Evolutionary conservation across 30 jellyfish, hydroid and myxozoan species (phyloP).

Genomic region (Chironex yamaguchii): DNA sequence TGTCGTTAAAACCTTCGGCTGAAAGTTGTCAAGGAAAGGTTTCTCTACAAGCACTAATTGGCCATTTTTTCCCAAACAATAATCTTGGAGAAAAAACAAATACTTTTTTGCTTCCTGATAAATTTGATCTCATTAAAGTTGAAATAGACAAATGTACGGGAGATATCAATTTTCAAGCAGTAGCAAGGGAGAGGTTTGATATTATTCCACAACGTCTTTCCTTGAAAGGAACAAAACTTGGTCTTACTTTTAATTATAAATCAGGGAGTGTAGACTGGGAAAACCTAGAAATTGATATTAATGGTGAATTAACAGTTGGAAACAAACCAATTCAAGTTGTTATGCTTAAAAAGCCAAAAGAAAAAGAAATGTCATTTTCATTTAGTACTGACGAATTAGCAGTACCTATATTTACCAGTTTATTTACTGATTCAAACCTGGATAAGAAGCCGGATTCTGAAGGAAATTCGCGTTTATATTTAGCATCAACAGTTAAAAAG

Average conservation of each 20-base stretch:
- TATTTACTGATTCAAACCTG: slow-evolving; percentile 35
- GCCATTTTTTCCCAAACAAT: slow-evolving; percentile 64
- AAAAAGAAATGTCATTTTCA: slow-evolving; percentile 36
- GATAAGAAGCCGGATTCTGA: slow-evolving; percentile 27
- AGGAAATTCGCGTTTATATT: too few relatives aligned
- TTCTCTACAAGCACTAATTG: slow-evolving; percentile 56
- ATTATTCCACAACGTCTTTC: slow-evolving; percentile 68
- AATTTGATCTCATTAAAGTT: slow-evolving; percentile 43
- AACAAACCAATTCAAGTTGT: slow-evolving; percentile 37
- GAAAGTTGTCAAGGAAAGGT: slow-evolving; percentile 63
- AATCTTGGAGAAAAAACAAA: slow-evolving; percentile 67
- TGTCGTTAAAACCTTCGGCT: slow-evolving; percentile 52
- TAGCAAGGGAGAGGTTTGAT: slow-evolving; percentile 52
- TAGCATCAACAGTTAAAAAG: too few relatives aligned
- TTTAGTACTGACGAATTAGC: slow-evolving; percentile 46
- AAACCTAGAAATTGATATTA: slow-evolving; percentile 29
- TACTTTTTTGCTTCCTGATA: slow-evolving; percentile 70
- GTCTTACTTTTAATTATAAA: slow-evolving; percentile 40
- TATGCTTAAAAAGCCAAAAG: slow-evolving; percentile 43
- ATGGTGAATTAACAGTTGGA: slow-evolving; percentile 34
- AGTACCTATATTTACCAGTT: slow-evolving; percentile 17
- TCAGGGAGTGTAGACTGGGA: slow-evolving; percentile 75
- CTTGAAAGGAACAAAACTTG: slow-evolving; percentile 45
- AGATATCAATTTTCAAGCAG: slow-evolving; percentile 34
- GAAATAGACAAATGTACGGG: slow-evolving; percentile 67